Conservation (phyloP, 2,113 vertebrate genomes). For the Psittacula cyanocephala region DNA sequence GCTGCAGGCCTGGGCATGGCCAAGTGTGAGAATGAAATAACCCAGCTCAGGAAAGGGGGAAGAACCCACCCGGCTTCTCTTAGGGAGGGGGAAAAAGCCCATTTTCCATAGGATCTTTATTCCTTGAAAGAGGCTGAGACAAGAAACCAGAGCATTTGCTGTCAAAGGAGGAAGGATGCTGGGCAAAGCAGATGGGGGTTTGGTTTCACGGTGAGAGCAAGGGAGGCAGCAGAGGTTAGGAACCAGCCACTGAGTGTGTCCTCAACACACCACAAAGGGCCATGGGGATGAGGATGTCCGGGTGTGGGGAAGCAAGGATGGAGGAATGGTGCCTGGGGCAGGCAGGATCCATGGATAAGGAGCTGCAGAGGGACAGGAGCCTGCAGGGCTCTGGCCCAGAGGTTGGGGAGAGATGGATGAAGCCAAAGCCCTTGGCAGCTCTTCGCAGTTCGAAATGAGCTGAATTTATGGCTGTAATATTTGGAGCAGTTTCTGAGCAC, state of each 20-base stretch:
- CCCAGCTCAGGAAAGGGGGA: not conserved
- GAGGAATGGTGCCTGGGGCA: not conserved
- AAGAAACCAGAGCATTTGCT: not conserved
- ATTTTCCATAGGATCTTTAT: not conserved
- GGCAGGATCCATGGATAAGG: not conserved
- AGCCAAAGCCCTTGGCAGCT: not conserved
- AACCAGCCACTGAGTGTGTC: rapidly evolving
- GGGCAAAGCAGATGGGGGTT: not conserved
- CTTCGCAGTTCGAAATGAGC: not conserved
- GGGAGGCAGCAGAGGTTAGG: not conserved
- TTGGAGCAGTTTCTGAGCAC: not conserved
- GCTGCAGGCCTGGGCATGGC: not conserved
- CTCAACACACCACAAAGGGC: not conserved
- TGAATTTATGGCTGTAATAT: conserved; percentile 28
- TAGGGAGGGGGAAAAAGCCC: not conserved
- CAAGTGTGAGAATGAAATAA: not conserved
- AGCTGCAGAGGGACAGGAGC: not conserved
- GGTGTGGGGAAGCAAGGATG: not conserved
- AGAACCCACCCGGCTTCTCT: not conserved
- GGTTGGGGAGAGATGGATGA: not conserved
- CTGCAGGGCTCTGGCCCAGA: not conserved
- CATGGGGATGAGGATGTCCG: not conserved
- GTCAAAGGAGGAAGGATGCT: not conserved
- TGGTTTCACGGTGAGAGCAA: not conserved
- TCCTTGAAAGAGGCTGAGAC: not conserved